These are phyloP conservation scores for Euplexia lucipara DNA, from an alignment of 2,888 invertebrate species.

Conservation along the genomic window DNA sequence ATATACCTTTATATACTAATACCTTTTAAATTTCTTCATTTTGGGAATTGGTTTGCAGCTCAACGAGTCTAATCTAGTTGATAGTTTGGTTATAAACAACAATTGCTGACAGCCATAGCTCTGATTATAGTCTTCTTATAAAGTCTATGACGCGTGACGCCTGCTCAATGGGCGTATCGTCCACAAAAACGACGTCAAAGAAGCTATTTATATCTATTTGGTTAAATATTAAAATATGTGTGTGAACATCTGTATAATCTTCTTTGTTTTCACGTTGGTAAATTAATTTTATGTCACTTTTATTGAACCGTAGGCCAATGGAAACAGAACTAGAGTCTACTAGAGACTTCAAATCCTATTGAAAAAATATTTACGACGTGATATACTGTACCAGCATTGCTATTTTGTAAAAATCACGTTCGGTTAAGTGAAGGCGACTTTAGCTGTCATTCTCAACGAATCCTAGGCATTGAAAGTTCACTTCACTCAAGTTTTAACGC, in stretches of 20 bases:
- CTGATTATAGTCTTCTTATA: constrained; percentile 13
- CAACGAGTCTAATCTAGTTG: constrained; percentile 10
- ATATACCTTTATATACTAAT: too few relatives aligned
- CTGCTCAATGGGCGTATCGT: constrained; percentile 44
- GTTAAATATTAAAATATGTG: constrained; percentile 5
- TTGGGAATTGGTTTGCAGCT: neutral
- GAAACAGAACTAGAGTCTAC: too few relatives aligned
- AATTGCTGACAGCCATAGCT: neutral
- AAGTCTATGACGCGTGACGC: constrained; percentile 30
- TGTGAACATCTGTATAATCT: neutral
- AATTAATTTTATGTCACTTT: constrained; percentile 11
- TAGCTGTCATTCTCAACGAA: too few relatives aligned
- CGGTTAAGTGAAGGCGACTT: too few relatives aligned
- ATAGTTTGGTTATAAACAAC: neutral
- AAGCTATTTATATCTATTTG: constrained; percentile 7
- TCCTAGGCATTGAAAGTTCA: too few relatives aligned
- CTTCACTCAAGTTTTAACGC: too few relatives aligned
- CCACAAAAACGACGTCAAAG: constrained; percentile 27
- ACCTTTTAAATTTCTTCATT: too few relatives aligned
- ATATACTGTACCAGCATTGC: too few relatives aligned
- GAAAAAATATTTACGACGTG: too few relatives aligned
- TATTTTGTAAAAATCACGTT: too few relatives aligned
- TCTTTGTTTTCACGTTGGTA: constrained; percentile 9
- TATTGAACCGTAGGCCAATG: too few relatives aligned
- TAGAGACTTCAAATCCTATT: too few relatives aligned